Conservation (phyloP, 2,113 vertebrate species). For the Indicator maculatus region DNA sequence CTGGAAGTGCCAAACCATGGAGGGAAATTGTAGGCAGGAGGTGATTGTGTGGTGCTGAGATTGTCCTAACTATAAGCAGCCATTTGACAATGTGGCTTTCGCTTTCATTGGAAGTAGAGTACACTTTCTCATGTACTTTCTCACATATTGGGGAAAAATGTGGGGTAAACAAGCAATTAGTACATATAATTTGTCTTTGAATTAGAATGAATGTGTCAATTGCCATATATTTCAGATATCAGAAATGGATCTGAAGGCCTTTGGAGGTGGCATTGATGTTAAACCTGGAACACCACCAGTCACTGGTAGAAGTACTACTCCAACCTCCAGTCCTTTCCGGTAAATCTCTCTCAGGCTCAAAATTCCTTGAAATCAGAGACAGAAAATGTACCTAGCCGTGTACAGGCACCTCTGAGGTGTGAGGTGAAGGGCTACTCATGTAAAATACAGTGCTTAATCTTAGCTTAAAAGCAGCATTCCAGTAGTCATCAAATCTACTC, state of each 20-base stretch:
- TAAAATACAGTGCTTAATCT: not conserved
- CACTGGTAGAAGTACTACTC: conserved; percentile 90
- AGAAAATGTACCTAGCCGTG: conserved; percentile 6
- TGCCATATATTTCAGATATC: conserved; percentile 82
- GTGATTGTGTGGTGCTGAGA: not conserved
- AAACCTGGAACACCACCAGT: conserved; percentile 96
- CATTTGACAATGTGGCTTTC: not conserved
- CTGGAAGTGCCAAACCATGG: not conserved
- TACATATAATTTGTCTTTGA: not conserved
- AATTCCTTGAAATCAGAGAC: conserved; percentile 22
- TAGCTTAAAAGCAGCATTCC: not conserved
- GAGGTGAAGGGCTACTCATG: not conserved
- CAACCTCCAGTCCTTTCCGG: conserved; percentile 97
- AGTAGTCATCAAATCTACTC: not conserved
- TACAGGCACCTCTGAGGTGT: not conserved
- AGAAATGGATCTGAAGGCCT: conserved; percentile 96
- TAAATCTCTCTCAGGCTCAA: conserved; percentile 66
- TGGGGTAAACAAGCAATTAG: not conserved
- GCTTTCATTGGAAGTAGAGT: not conserved
- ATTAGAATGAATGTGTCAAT: not conserved
- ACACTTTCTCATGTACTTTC: too few relatives aligned
- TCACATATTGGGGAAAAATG: not conserved
- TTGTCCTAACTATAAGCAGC: not conserved
- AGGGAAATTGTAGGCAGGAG: not conserved
- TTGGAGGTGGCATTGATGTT: conserved; percentile 92